Evolutionary conservation across 1,140 invertebrate genomes (phyloP).

Genomic region (Amphibalanus amphitrite): DNA sequence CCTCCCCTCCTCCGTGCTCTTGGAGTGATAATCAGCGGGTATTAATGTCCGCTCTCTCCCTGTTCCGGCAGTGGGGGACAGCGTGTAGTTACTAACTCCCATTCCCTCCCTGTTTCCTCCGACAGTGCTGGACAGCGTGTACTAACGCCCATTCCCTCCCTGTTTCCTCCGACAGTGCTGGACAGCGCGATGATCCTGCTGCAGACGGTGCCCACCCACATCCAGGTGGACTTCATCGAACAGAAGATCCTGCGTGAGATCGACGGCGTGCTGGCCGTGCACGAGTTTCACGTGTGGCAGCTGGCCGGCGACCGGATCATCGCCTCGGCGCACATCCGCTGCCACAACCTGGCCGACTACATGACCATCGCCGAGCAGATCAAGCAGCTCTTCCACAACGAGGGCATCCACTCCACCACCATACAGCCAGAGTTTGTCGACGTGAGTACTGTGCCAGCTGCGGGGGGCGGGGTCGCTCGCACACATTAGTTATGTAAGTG

Average conservation of each 20-base stretch:
- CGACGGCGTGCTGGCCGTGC: conserved; percentile 75
- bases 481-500: conserved; percentile 2
- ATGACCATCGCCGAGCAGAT: conserved; percentile 61
- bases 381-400: conserved; percentile 87
- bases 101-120: too few relatives aligned
- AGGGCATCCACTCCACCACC: conserved; percentile 78
- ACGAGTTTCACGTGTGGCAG: conserved; percentile 91
- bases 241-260: conserved; percentile 63
- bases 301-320: conserved; percentile 80
- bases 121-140: too few relatives aligned
- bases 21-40: too few relatives aligned
- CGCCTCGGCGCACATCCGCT: conserved; percentile 79
- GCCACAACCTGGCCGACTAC: conserved; percentile 21
- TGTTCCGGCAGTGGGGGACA: too few relatives aligned
- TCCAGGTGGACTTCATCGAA: conserved; percentile 52
- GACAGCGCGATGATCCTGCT: conserved; percentile 75
- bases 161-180: conserved; percentile 31
- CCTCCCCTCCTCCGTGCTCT: conserved; percentile 7
- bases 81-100: too few relatives aligned
- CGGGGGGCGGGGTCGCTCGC: conserved; percentile 20
- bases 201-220: conserved; percentile 82
- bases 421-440: conserved; percentile 88
- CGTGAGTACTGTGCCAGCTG: conserved; percentile 27
- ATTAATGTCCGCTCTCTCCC: too few relatives aligned
- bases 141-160: too few relatives aligned